Conservation (phyloP, 2,113 vertebrate genomes). For the Pungitius pungitius region DNA sequence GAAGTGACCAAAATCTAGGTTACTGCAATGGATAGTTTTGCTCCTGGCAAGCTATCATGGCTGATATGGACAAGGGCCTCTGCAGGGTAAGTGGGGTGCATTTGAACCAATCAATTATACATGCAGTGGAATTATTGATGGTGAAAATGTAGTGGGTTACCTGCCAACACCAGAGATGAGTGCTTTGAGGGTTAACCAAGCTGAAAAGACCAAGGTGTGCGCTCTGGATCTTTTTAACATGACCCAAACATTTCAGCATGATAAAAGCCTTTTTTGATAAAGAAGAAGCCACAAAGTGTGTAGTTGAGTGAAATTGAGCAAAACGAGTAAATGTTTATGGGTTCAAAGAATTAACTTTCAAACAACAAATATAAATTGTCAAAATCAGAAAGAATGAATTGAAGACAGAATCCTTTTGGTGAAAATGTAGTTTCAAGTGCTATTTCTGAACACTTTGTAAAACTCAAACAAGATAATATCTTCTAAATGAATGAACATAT, state of each 20-base stretch:
- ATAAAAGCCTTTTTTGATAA: not conserved
- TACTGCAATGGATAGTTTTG: constrained; percentile 66
- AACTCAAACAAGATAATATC: not conserved
- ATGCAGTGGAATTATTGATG: constrained; percentile 78
- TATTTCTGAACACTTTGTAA: not conserved
- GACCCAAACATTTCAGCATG: constrained; percentile 3
- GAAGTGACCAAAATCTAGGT: constrained; percentile 33
- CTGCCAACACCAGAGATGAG: constrained; percentile 64
- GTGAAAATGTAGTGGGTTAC: constrained; percentile 69
- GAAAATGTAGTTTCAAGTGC: not conserved
- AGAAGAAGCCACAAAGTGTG: not conserved
- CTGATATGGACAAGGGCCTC: constrained; percentile 54
- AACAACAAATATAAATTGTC: too few species aligned
- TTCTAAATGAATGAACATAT: not conserved
- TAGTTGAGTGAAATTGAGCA: not conserved
- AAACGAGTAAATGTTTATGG: not conserved
- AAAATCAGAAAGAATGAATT: too few species aligned
- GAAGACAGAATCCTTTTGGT: not conserved
- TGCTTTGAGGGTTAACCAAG: constrained; percentile 63
- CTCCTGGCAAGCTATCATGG: constrained; percentile 72
- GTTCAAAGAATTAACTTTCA: not conserved
- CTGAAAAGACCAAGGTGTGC: constrained; percentile 36
- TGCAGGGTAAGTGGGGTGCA: constrained; percentile 69
- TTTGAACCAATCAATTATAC: constrained; percentile 73
- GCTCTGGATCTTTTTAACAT: constrained; percentile 12